phyloP scores from a whole-genome alignment of 2,888 invertebrate genomes.

The Xiphydria camelus region DNA sequence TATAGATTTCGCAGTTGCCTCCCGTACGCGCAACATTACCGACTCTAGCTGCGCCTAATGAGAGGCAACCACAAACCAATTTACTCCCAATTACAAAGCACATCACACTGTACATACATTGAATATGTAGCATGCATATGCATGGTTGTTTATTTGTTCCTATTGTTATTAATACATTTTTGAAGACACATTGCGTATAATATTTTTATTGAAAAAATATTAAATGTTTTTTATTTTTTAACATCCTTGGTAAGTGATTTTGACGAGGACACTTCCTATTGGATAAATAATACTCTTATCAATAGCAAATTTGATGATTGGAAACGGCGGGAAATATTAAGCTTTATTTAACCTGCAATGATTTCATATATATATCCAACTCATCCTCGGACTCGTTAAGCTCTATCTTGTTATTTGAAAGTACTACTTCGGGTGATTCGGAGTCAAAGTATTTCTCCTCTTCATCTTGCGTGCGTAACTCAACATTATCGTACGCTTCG shows the following conservation, averaged over 20 bases:
- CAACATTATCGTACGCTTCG: slow-evolving; percentile 76
- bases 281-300: slow-evolving; percentile 36
- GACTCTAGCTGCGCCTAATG: too few species aligned
- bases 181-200: too few species aligned
- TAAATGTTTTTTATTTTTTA: too few species aligned
- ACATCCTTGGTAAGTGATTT: not conserved
- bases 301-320: slow-evolving; percentile 25
- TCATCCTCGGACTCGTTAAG: slow-evolving; percentile 63
- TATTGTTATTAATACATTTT: too few species aligned
- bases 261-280: slow-evolving; percentile 29
- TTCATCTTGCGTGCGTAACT: slow-evolving; percentile 75
- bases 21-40: too few species aligned
- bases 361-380: slow-evolving; percentile 73
- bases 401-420: slow-evolving; percentile 31
- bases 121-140: too few species aligned
- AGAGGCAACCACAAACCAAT: too few species aligned
- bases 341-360: slow-evolving; percentile 47
- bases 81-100: too few species aligned
- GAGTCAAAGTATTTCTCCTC: slow-evolving; percentile 92
- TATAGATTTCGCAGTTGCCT: too few species aligned
- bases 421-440: slow-evolving; percentile 68
- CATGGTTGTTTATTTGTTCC: too few species aligned
- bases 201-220: slow-evolving; percentile 20
- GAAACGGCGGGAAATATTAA: slow-evolving; percentile 25
- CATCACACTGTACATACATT: too few species aligned